A percentile compares a stretch with the other conserved stretches of the same genome.
These are phyloP conservation scores for Andricus quercusramuli DNA, from an alignment of 2,888 invertebrate species.

Conservation along the genomic window DNA sequence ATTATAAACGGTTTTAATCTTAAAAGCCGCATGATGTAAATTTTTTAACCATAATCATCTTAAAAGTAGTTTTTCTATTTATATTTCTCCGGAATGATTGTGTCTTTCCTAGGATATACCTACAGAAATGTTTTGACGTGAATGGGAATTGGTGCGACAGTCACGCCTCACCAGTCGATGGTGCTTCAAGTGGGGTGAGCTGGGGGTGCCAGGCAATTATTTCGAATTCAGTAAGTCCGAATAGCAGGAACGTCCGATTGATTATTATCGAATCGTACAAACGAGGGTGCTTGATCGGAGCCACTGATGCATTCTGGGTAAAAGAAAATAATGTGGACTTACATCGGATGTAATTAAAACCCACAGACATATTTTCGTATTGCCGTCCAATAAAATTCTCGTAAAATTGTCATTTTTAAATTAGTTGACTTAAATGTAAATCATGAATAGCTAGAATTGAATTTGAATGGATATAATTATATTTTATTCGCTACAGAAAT, in stretches of 20 bases:
- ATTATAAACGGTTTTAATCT: background rate
- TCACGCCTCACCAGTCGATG: constrained; percentile 54
- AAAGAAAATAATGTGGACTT: constrained; percentile 12
- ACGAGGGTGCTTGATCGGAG: constrained; percentile 71
- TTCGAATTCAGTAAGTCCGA: constrained; percentile 75
- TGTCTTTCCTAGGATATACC: background rate
- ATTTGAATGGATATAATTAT: no score
- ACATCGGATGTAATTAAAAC: constrained; percentile 29
- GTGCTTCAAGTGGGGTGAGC: constrained; percentile 26
- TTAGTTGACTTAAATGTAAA: no score
- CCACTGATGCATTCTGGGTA: constrained; percentile 61
- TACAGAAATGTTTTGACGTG: constrained; percentile 55
- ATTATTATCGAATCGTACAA: constrained; percentile 74
- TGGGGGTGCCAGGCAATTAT: constrained; percentile 67
- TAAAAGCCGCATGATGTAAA: background rate
- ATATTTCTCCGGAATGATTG: background rate
- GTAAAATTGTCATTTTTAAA: background rate
- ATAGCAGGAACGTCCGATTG: constrained; percentile 73
- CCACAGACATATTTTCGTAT: background rate
- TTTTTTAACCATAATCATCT: background rate
- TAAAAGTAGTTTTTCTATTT: background rate
- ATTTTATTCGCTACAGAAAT: no score
- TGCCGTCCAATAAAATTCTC: background rate
- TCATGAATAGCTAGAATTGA: no score
- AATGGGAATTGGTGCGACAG: constrained; percentile 53